A percentile compares a stretch with the other conserved stretches of the same genome.
These are phyloP conservation scores for Epizoanthus scotinus DNA, from an alignment of 92 coral and sea anemone genomes.

Conservation along the genomic window DNA sequence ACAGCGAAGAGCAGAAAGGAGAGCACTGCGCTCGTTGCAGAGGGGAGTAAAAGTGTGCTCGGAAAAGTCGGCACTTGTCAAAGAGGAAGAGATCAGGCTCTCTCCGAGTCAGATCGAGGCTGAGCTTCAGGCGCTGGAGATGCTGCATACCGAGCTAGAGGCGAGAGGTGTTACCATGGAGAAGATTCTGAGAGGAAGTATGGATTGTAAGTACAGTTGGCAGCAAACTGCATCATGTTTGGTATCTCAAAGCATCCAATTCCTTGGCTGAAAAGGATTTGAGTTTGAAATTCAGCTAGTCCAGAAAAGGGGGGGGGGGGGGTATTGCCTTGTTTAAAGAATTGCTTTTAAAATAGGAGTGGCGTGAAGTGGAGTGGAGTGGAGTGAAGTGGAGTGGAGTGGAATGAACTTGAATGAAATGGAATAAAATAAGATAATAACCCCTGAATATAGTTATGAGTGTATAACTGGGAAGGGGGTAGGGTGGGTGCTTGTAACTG, in stretches of 20 bases:
- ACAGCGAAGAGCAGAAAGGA: slow-evolving; percentile 74
- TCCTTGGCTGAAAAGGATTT: neutral
- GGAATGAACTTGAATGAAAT: too few relatives aligned
- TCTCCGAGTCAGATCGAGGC: slow-evolving; percentile 69
- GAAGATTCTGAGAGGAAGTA: slow-evolving; percentile 60
- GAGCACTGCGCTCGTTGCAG: slow-evolving; percentile 62
- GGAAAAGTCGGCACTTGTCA: slow-evolving; percentile 55
- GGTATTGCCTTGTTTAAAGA: too few relatives aligned
- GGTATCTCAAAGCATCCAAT: neutral
- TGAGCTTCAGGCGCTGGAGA: slow-evolving; percentile 70
- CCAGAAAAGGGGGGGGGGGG: too few relatives aligned
- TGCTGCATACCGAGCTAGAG: slow-evolving; percentile 62
- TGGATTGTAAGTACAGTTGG: slow-evolving; percentile 68
- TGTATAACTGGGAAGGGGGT: too few relatives aligned
- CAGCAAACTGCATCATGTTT: neutral
- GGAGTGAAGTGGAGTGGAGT: too few relatives aligned
- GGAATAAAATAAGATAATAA: too few relatives aligned
- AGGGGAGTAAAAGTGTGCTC: slow-evolving; percentile 48
- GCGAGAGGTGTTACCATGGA: slow-evolving; percentile 83
- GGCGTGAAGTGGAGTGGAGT: too few relatives aligned
- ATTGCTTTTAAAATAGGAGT: too few relatives aligned
- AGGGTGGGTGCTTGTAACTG: too few relatives aligned
- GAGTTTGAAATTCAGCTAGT: neutral
- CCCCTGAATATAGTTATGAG: too few relatives aligned
- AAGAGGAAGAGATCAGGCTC: slow-evolving; percentile 75